Conservation (phyloP, 2,113 vertebrate genomes). For the Cebidichthys violaceus region DNA sequence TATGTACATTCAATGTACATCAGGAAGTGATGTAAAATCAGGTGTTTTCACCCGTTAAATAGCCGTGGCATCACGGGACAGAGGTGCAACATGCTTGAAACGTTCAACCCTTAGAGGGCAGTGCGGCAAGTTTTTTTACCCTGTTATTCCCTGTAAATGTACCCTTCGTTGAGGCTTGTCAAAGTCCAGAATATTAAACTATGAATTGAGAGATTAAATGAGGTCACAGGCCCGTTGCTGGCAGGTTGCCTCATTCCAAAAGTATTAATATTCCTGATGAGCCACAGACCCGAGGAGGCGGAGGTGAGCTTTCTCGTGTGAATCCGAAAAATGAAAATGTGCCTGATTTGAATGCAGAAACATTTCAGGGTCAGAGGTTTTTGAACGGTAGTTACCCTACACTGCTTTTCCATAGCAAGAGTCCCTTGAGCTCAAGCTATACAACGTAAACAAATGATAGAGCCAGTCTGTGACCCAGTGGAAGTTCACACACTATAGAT, state of each 20-base stretch:
- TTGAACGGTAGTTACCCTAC: conserved; percentile 64
- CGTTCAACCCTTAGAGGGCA: neutral
- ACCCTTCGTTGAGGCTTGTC: conserved; percentile 4
- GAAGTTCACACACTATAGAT: conserved; percentile 44
- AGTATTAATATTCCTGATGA: conserved; percentile 35
- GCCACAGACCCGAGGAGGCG: neutral
- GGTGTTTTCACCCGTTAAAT: neutral
- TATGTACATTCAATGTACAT: no score
- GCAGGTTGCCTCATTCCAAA: conserved; percentile 35
- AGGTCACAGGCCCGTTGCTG: conserved; percentile 24
- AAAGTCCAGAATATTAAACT: neutral
- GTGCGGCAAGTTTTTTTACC: neutral
- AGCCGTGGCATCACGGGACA: neutral
- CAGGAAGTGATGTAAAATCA: neutral
- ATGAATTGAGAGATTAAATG: conserved; percentile 38
- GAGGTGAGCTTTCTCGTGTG: conserved; percentile 2
- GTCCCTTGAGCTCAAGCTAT: conserved; percentile 41
- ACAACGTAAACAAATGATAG: conserved; percentile 66
- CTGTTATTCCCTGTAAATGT: neutral
- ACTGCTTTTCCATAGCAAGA: neutral
- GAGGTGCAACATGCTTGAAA: neutral
- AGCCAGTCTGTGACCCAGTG: neutral
- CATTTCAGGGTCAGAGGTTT: neutral
- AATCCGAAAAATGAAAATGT: conserved; percentile 7
- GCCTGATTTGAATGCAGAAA: neutral